Percentiles rank a stretch among this genome's conserved stretches.
Conservation (phyloP, 2,113 vertebrate species). For the Peucedramus taeniatus region DNA sequence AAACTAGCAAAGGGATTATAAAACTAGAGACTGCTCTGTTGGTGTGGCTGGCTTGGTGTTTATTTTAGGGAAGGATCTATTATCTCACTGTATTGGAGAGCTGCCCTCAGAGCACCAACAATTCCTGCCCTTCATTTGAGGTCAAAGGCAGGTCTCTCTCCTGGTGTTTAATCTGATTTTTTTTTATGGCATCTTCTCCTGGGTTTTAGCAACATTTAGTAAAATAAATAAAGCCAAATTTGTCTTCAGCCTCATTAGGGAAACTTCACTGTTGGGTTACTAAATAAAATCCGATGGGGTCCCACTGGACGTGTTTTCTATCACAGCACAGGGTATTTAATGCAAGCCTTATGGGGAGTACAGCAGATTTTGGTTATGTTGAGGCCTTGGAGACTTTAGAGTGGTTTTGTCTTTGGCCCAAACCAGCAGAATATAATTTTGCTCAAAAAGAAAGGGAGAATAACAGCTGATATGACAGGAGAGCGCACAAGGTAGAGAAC, state of each 20-base stretch:
- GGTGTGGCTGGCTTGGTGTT: not conserved
- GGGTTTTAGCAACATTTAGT: not conserved
- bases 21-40: not conserved
- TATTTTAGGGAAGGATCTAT: not conserved
- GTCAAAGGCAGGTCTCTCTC: not conserved
- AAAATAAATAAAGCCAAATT: not conserved
- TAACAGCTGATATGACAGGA: not conserved
- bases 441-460: not conserved
- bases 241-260: not conserved
- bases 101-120: not conserved
- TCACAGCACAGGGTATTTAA: not conserved
- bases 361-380: not conserved
- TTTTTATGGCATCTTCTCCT: not conserved
- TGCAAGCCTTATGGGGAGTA: not conserved
- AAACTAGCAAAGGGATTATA: constrained; percentile 8
- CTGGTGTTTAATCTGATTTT: not conserved
- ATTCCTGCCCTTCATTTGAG: not conserved
- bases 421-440: not conserved
- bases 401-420: not conserved
- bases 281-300: not conserved
- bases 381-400: not conserved
- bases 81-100: not conserved
- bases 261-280: not conserved
- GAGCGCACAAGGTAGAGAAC: not conserved
- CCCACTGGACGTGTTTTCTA: rapidly evolving